phyloP scores from a whole-genome alignment of 2,888 invertebrate genomes.

The Candidula unifasciata region DNA sequence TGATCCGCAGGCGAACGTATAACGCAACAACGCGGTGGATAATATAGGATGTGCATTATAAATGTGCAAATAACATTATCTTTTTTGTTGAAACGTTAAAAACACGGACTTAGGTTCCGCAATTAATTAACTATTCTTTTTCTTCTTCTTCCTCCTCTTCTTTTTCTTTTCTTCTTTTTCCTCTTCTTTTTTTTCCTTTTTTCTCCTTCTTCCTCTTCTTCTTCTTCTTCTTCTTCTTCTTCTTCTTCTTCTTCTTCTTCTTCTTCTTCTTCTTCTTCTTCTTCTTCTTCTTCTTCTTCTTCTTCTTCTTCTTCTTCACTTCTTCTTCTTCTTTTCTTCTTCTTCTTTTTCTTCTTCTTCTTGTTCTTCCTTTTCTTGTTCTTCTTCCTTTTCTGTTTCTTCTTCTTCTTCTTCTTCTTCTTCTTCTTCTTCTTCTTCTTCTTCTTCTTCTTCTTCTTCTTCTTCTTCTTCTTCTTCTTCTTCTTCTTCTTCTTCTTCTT shows the following conservation, averaged over 20 bases:
- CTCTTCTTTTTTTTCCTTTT: background rate
- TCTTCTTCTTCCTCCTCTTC: no score
- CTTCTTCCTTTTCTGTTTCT: no score
- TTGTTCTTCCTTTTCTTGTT: constrained; percentile 2
- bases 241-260: background rate
- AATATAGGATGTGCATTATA: no score
- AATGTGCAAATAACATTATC: no score
- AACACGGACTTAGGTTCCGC: no score
- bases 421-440: no score
- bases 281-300: constrained; percentile 12
- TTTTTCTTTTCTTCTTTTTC: no score
- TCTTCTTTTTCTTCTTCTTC: background rate
- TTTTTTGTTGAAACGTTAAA: no score
- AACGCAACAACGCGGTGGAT: no score
- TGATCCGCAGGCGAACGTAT: no score
- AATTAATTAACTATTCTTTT: no score
- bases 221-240: constrained; percentile 11
- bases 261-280: constrained; percentile 10
- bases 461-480: constrained; percentile 3
- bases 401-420: no score
- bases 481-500: constrained; percentile 7
- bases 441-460: constrained; percentile 14
- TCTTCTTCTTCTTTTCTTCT: constrained; percentile 11
- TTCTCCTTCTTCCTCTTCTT: constrained; percentile 27
- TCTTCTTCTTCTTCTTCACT: constrained; percentile 16